A percentile compares a stretch with the other conserved stretches of the same genome.
phyloP scores from a whole-genome alignment of 2,888 invertebrate genomes.

The Apomyelois bistriatella region DNA sequence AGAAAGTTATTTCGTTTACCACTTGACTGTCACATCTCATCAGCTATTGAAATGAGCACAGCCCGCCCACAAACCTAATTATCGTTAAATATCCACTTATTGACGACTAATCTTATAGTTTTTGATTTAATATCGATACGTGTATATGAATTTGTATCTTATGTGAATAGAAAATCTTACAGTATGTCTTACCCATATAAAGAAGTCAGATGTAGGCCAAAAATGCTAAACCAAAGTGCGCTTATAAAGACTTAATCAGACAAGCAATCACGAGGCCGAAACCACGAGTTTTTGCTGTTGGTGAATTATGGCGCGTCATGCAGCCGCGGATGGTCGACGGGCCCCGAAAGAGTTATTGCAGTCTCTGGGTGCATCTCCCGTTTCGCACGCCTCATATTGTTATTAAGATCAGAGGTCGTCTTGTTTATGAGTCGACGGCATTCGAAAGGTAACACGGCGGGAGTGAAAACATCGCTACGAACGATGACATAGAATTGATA shows the following conservation, averaged over 20 bases:
- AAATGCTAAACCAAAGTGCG: constrained; percentile 54
- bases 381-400: constrained; percentile 78
- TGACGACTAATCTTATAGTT: too few species aligned
- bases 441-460: constrained; percentile 75
- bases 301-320: constrained; percentile 61
- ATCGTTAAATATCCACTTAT: too few species aligned
- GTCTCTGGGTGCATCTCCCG: constrained; percentile 70
- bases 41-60: too few species aligned
- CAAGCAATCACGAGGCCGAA: constrained; percentile 46
- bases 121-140: too few species aligned
- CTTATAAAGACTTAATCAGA: constrained; percentile 55
- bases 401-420: constrained; percentile 77
- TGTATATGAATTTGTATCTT: too few species aligned
- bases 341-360: constrained; percentile 69
- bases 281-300: constrained; percentile 51
- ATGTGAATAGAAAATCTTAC: background rate
- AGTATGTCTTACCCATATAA: constrained; percentile 41
- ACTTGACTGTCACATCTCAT: too few species aligned
- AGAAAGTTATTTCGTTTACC: background rate
- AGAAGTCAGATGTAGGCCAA: constrained; percentile 59
- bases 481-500: constrained; percentile 77
- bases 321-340: constrained; percentile 54
- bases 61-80: too few species aligned
- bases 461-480: constrained; percentile 69
- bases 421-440: constrained; percentile 74